Conservation (phyloP, 2,888 invertebrate species). For the Cyrtodaria siliqua region DNA sequence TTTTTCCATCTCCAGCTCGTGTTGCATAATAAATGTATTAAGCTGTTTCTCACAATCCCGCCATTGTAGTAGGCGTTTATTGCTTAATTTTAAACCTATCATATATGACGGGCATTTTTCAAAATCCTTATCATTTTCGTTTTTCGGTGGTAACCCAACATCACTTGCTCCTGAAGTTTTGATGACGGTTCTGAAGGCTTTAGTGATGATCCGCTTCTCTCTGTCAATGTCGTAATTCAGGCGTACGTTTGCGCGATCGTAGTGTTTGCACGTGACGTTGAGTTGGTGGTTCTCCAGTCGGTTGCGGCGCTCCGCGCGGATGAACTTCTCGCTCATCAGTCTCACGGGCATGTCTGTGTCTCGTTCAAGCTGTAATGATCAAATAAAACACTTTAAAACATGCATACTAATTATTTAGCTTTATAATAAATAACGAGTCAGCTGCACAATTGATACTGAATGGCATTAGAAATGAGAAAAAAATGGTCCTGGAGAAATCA, state of each 20-base stretch:
- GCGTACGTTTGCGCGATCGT: constrained; percentile 63
- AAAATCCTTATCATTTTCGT: constrained; percentile 65
- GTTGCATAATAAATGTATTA: constrained; percentile 51
- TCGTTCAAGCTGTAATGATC: constrained; percentile 32
- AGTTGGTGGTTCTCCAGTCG: constrained; percentile 67
- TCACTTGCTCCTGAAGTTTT: constrained; percentile 73
- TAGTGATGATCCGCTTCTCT: constrained; percentile 66
- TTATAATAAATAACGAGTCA: too few relatives aligned
- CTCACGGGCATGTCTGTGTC: constrained; percentile 43
- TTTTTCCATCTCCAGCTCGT: constrained; percentile 46
- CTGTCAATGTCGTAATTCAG: constrained; percentile 66
- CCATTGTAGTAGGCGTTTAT: constrained; percentile 68
- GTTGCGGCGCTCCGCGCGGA: constrained; percentile 73
- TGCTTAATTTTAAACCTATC: constrained; percentile 65
- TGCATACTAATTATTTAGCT: too few relatives aligned
- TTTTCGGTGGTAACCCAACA: constrained; percentile 63
- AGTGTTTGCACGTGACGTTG: constrained; percentile 59
- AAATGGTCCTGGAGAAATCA: too few relatives aligned
- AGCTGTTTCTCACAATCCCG: constrained; percentile 67
- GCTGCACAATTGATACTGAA: too few relatives aligned
- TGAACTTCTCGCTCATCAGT: constrained; percentile 67
- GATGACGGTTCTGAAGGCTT: constrained; percentile 61
- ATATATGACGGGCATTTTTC: constrained; percentile 64
- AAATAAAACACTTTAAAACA: neutral
- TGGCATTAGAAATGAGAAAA: too few relatives aligned